Conservation (phyloP, 2,113 vertebrate genomes). For the rat (Rattus norvegicus) region DNA sequence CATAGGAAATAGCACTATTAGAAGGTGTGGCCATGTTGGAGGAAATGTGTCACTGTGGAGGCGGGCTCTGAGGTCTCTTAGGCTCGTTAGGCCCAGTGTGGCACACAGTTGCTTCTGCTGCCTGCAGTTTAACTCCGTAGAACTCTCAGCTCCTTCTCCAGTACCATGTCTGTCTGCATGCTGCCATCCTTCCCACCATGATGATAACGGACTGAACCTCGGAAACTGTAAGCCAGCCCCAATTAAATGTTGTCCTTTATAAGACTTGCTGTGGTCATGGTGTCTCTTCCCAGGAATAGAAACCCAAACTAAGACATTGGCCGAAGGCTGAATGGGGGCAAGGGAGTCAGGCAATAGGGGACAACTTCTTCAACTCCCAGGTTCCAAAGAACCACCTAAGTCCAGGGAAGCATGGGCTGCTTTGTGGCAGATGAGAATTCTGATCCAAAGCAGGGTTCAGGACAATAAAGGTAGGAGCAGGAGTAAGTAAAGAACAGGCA, state of each 20-base stretch:
- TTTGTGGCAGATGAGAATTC: not conserved
- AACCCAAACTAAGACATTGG: not conserved
- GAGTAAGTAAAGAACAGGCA: not conserved
- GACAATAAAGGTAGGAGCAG: too few species aligned
- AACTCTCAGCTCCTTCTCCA: not conserved
- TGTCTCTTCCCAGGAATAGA: not conserved
- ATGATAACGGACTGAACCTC: not conserved
- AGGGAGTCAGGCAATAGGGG: not conserved
- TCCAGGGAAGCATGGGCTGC: not conserved
- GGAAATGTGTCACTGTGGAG: not conserved
- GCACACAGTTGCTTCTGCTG: not conserved
- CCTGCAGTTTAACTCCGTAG: not conserved
- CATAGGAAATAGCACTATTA: not conserved
- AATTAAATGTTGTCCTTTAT: not conserved
- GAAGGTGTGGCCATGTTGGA: not conserved
- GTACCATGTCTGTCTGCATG: not conserved
- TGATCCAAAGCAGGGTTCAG: not conserved
- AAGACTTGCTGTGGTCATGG: not conserved
- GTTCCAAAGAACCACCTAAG: not conserved
- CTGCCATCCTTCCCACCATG: not conserved
- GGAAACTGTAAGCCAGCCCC: not conserved
- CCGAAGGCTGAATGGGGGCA: not conserved
- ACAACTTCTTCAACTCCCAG: not conserved
- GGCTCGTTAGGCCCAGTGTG: not conserved
- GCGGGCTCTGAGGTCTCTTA: not conserved